phyloP scores from a whole-genome alignment of 2,888 invertebrate genomes.

The Eupithecia tripunctaria region DNA sequence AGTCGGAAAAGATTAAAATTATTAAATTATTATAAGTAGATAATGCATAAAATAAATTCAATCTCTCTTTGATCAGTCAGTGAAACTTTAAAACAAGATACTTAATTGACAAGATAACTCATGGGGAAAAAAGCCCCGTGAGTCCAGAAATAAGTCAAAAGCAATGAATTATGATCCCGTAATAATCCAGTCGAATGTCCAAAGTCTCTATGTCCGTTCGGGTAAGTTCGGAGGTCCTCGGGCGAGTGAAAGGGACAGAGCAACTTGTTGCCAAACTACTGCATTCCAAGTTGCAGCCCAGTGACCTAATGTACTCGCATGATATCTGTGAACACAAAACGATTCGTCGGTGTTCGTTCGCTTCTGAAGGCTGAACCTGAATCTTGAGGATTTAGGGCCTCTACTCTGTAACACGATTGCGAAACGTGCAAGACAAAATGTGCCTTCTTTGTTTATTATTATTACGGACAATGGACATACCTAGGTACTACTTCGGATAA shows the following conservation, averaged over 20 bases:
- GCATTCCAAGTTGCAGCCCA: conserved; percentile 79
- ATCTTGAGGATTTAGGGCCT: background rate
- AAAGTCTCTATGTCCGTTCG: conserved; percentile 45
- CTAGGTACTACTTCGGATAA: too few species aligned
- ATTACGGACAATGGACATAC: too few species aligned
- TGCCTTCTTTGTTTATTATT: too few species aligned
- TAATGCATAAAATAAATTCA: background rate
- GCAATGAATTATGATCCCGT: conserved; percentile 26
- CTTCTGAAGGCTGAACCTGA: background rate
- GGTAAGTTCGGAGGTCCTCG: conserved; percentile 45
- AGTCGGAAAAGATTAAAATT: too few species aligned
- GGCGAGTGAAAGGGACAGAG: conserved; percentile 59
- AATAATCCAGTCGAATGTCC: conserved; percentile 62
- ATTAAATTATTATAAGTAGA: too few species aligned
- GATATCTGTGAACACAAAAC: background rate
- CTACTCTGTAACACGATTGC: too few species aligned
- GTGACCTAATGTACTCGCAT: conserved; percentile 71
- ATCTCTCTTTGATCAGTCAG: background rate
- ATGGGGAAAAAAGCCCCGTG: background rate
- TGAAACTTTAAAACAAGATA: background rate
- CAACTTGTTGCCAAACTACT: conserved; percentile 81
- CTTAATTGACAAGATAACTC: background rate
- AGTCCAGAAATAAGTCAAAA: background rate
- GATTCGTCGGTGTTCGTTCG: background rate
- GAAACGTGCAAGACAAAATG: too few species aligned